Percentiles rank a stretch among this genome's conserved stretches.
Evolutionary conservation across 2,888 invertebrate species (phyloP).

Genomic region (Euclidia mi): DNA sequence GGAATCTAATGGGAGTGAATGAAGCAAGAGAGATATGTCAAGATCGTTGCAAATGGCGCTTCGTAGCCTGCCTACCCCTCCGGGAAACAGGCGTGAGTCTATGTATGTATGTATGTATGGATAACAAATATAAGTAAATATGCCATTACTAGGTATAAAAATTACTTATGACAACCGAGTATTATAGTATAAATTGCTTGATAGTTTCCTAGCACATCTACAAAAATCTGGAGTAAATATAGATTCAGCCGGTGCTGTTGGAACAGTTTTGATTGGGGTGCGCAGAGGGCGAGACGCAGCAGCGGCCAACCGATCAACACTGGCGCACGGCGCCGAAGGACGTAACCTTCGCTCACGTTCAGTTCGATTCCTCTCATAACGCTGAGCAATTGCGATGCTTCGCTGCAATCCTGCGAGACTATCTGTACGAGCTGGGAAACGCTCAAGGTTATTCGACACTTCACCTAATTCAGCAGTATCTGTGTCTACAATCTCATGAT

Average conservation of each 20-base stretch:
- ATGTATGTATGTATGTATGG: too few species aligned
- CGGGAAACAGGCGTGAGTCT: too few species aligned
- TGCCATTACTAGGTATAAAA: too few species aligned
- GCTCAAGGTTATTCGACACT: constrained; percentile 67
- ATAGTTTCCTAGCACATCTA: constrained; percentile 64
- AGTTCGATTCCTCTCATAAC: constrained; percentile 63
- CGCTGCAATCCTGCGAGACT: constrained; percentile 77
- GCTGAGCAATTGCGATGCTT: constrained; percentile 72
- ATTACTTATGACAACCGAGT: constrained; percentile 54
- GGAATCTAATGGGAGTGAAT: too few species aligned
- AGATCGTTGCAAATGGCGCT: too few species aligned
- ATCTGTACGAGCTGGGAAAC: constrained; percentile 72
- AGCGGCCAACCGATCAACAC: constrained; percentile 68
- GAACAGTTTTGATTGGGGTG: constrained; percentile 57
- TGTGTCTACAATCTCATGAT: constrained; percentile 86
- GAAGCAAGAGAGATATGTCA: too few species aligned
- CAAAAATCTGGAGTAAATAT: constrained; percentile 32
- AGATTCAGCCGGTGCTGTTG: constrained; percentile 43
- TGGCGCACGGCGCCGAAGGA: constrained; percentile 57
- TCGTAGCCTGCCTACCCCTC: too few species aligned
- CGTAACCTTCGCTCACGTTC: constrained; percentile 71
- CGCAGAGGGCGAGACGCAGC: constrained; percentile 68
- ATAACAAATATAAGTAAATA: too few species aligned
- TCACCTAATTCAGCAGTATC: constrained; percentile 75
- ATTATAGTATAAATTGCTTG: constrained; percentile 71